A percentile compares a stretch with the other conserved stretches of the same genome.
Conservation (phyloP, 1,140 invertebrate species). For the Neodiprion lecontei region DNA sequence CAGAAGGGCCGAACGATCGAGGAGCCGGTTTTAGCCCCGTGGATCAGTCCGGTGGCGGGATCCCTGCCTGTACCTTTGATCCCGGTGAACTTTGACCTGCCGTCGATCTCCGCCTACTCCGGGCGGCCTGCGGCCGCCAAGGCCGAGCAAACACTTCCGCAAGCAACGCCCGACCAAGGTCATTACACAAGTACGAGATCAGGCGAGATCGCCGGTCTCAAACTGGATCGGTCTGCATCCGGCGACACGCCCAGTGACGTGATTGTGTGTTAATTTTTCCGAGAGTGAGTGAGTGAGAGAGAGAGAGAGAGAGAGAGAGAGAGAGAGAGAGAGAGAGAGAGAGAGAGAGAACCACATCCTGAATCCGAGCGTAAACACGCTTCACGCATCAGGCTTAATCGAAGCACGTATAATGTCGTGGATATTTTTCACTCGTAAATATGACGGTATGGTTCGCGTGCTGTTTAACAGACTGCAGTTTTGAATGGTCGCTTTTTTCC, state of each 20-base stretch:
- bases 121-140: slow-evolving; percentile 23
- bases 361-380: no score
- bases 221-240: slow-evolving; percentile 1
- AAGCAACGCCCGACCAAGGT: slow-evolving; percentile 32
- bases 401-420: no score
- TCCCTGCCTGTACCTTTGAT: background rate
- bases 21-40: slow-evolving; percentile 25
- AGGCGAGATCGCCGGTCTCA: background rate
- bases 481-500: no score
- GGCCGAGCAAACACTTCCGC: slow-evolving; percentile 37
- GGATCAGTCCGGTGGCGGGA: slow-evolving; percentile 13
- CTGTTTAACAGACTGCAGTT: no score
- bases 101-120: slow-evolving; percentile 20
- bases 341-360: no score
- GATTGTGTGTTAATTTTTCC: background rate
- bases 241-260: background rate
- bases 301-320: no score
- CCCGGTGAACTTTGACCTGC: slow-evolving; percentile 9
- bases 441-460: no score
- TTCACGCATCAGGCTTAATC: no score
- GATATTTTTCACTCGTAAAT: no score
- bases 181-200: background rate
- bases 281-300: background rate
- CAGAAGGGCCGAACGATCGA: slow-evolving; percentile 13
- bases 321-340: no score